These are phyloP conservation scores for Sitta europaea DNA, from an alignment of 2,113 vertebrate species.

Conservation along the genomic window DNA sequence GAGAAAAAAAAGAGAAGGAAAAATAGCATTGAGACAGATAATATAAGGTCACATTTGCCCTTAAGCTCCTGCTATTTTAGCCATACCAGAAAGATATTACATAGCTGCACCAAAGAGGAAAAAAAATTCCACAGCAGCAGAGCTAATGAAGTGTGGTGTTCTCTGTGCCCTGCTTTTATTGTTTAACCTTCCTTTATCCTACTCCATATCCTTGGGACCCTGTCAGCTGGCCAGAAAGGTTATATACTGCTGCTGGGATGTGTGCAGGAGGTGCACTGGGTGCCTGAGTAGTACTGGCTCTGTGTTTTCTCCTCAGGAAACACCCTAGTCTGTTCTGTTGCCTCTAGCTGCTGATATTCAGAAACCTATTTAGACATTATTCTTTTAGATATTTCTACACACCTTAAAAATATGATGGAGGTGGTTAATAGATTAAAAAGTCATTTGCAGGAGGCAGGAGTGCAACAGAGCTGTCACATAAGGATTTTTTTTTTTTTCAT, in stretches of 20 bases:
- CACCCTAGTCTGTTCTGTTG: not conserved
- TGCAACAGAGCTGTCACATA: not conserved
- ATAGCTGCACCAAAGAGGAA: not conserved
- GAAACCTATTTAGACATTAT: not conserved
- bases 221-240: not conserved
- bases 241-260: not conserved
- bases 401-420: not conserved
- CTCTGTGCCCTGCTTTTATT: not conserved
- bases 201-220: not conserved
- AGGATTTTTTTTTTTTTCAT: not conserved
- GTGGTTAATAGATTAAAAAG: not conserved
- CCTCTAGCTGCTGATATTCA: not conserved
- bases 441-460: not conserved
- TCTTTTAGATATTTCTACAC: not conserved
- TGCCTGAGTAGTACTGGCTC: not conserved
- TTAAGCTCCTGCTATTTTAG: conserved; percentile 48
- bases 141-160: not conserved
- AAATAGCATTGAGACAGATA: conserved; percentile 32
- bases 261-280: not conserved
- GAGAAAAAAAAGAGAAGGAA: conserved; percentile 21
- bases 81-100: not conserved
- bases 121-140: not conserved
- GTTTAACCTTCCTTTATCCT: not conserved
- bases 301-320: not conserved
- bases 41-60: conserved; percentile 49